Evolutionary conservation across 2,888 invertebrate genomes (phyloP), one percentile per base, ranked within the genome.

Genomic region (Trichopria drosophilae): DNA sequence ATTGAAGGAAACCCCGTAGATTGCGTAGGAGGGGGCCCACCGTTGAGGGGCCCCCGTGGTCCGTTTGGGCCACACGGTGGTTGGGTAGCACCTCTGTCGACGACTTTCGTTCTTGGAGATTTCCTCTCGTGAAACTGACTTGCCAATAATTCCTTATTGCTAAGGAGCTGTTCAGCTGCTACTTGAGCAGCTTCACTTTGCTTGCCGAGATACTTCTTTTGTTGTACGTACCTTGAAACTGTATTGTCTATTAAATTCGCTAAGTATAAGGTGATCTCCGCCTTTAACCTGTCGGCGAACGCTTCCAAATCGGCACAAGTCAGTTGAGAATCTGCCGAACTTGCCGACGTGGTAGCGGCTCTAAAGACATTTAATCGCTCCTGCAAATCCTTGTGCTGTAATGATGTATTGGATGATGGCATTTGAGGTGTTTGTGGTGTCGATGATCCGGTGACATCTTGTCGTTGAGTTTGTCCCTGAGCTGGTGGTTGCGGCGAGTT

Each of bases 201-300:
- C 71, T 90, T 90, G 55, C 85, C 85, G 62, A 85, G 78, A 60
- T 84, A 83, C 60, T 88, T 82, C 56, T 88, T 82, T 75, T 91
- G 90, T 62, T 91, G 90, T 54, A 90, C 85, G 69, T 90, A 93
- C 63, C 90, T 83, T 20, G 89, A 85, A 54, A 95, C 84, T 53
- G 94, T 89, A 15, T 90, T 89, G 75, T 96, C 95, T 61, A 96
- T 89, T 34, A 93, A 80, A 61, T 85, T 88, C 13, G 88, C 85
- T 34, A 96, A 77, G 1, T 90, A 90, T 26, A 89, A 84, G 18
- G 89, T 87, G 60, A 96, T 88, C 79, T 96, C 95, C 42, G 85
- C 86, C 78, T 96, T 96, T 4, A 97, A 81, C 46, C 89, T 86
- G 68, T 93, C 92, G n/a, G 93, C 92, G 41, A 97, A 80, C 44